Evolutionary conservation across 2,888 invertebrate genomes (phyloP).

Genomic region (Abrostola triplasia): DNA sequence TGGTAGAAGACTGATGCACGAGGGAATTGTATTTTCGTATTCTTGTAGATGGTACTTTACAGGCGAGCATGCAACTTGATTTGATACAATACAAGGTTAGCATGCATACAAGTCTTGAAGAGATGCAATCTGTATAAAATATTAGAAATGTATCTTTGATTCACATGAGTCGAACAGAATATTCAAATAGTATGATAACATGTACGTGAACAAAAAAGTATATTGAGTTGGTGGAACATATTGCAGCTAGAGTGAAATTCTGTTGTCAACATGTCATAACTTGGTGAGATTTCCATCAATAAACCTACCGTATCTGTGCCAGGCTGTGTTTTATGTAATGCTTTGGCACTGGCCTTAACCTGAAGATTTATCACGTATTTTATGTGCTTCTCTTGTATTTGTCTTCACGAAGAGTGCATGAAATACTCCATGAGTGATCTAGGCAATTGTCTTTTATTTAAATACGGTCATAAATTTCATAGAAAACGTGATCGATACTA

Average conservation of each 20-base stretch:
- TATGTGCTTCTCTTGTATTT: too few relatives aligned
- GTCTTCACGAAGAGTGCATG: neutral
- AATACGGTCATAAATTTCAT: too few relatives aligned
- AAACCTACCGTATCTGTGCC: neutral
- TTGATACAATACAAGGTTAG: neutral
- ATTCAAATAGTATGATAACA: neutral
- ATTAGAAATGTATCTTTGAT: neutral
- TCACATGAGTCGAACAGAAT: neutral
- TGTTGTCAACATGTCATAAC: conserved; percentile 1
- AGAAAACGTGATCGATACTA: too few relatives aligned
- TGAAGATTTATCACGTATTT: neutral
- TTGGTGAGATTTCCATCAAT: conserved; percentile 1
- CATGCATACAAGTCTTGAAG: neutral
- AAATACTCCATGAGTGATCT: too few relatives aligned
- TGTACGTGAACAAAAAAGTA: neutral
- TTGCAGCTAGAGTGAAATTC: neutral
- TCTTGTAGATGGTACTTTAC: conserved; percentile 15
- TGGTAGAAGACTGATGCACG: conserved; percentile 27
- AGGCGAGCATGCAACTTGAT: neutral
- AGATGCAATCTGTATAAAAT: neutral
- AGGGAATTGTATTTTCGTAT: conserved; percentile 24
- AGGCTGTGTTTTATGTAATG: conserved; percentile 2
- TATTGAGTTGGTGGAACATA: neutral
- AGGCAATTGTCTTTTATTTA: too few relatives aligned
- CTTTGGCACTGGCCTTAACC: neutral